Base-by-base conservation (phyloP, 2,888 invertebrate genomes). In the Leptothorax acervorum region DNA sequence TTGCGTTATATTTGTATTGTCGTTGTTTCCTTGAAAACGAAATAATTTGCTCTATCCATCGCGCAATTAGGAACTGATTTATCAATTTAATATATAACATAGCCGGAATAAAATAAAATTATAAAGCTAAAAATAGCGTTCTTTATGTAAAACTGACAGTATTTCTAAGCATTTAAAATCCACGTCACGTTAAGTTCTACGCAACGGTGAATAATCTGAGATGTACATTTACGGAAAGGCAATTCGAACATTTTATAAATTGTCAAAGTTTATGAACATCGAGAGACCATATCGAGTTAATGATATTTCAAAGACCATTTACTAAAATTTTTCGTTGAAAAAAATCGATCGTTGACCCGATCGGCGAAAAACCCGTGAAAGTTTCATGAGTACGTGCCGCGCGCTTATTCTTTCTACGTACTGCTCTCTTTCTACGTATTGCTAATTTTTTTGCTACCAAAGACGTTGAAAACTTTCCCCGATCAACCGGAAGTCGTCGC, bases 401-500 rank as follows among this genome's bases (percentile, higher is more conserved):
- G 51, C 6, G 9, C 12, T 15, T 11, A 45, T 28, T 45, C 28
- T 60, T 45, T 53, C 15, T 31, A 12, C 39, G 48, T 48, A 15
- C n/a, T 48, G 66, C 31, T 11, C 42, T 45, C 28, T 60, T 42
- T 53, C n/a, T 31, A 12, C 39, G 48, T 48, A 15, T 18, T 48
- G 68, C 31, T 11, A 11, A 57, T 60, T 71, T 60, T 35, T 79
- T 71, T 60, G 23, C 45, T 23, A 28, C 28, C 28, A 8, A 81
- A 57, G 66, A 35, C 57, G 45, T 8, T 35, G 79, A 45, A 39
- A 71, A 81, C 60, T 81, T 71, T 51, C 48, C n/a, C 12, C 79
- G 60, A 39, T 79, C 68, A 51, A 18, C 28, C 71, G 82, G 82
- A 76, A 75, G 75, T 81, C 68, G 45, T 35, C 53, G 76, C 82